These are phyloP conservation scores for Hyphantria cunea DNA, from an alignment of 1,140 invertebrate genomes.

Conservation along the genomic window DNA sequence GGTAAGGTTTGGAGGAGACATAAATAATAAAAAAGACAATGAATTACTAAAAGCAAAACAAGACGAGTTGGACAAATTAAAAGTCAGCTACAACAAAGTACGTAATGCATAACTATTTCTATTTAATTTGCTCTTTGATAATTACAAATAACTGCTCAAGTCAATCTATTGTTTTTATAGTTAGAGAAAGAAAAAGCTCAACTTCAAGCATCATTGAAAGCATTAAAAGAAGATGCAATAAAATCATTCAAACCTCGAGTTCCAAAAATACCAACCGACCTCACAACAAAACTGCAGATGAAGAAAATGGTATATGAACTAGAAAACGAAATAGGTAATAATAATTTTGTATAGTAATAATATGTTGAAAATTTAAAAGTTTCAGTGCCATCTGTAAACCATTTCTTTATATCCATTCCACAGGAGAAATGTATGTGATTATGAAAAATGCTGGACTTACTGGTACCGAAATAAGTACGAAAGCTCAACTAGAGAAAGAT, in stretches of 20 bases:
- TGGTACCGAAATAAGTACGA: slow-evolving; percentile 75
- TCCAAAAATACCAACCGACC: slow-evolving; percentile 86
- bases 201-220: slow-evolving; percentile 83
- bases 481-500: slow-evolving; percentile 71
- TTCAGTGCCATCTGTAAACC: background rate
- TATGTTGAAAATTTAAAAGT: slow-evolving; percentile 1
- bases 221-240: slow-evolving; percentile 84
- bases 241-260: slow-evolving; percentile 85
- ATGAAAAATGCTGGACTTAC: slow-evolving; percentile 84
- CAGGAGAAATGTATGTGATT: slow-evolving; percentile 85
- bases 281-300: slow-evolving; percentile 87
- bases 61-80: slow-evolving; percentile 78
- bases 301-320: slow-evolving; percentile 90
- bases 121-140: background rate
- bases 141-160: background rate
- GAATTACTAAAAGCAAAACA: slow-evolving; percentile 82
- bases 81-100: slow-evolving; percentile 74
- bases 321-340: slow-evolving; percentile 88
- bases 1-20: slow-evolving; percentile 71
- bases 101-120: slow-evolving; percentile 6
- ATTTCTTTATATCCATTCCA: slow-evolving; percentile 37
- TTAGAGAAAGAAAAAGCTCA: slow-evolving; percentile 84
- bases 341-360: slow-evolving; percentile 1
- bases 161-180: slow-evolving; percentile 47
- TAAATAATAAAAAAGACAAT: slow-evolving; percentile 78